phyloP scores from a whole-genome alignment of 2,797 vertebrate genomes.

The Poeciliopsis gracilis region DNA sequence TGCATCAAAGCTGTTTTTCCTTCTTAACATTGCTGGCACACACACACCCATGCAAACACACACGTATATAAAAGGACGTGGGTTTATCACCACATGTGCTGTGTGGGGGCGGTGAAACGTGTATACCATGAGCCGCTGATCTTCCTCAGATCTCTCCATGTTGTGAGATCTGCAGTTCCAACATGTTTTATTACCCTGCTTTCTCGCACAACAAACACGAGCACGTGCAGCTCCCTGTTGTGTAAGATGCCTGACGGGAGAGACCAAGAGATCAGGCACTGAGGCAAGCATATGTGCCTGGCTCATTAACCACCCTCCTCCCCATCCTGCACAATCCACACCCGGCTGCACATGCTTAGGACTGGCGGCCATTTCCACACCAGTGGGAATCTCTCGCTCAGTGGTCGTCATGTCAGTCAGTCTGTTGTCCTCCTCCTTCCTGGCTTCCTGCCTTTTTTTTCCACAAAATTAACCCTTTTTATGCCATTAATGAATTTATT shows the following conservation, averaged over 20 bases:
- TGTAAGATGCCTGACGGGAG: conserved; percentile 76
- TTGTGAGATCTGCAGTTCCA: conserved; percentile 44
- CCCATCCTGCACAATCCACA: conserved; percentile 70
- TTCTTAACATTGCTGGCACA: conserved; percentile 34
- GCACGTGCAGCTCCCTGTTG: conserved; percentile 61
- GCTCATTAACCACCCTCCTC: conserved; percentile 77
- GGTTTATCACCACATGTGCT: conserved; percentile 15
- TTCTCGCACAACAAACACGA: conserved; percentile 34
- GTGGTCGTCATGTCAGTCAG: conserved; percentile 54
- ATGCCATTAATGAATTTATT: conserved; percentile 7
- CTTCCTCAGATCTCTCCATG: conserved; percentile 28
- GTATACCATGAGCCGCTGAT: conserved; percentile 17
- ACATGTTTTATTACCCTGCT: conserved; percentile 46
- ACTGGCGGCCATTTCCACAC: conserved; percentile 77
- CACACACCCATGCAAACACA: conserved; percentile 12
- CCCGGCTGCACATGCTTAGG: conserved; percentile 73
- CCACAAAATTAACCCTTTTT: conserved; percentile 24
- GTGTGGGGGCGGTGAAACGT: conserved; percentile 14
- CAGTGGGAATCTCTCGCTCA: conserved; percentile 66
- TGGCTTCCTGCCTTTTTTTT: conserved; percentile 33
- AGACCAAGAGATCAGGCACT: conserved; percentile 77
- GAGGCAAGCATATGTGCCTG: conserved; percentile 76
- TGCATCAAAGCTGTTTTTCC: conserved; percentile 44
- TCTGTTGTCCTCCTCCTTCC: conserved; percentile 41
- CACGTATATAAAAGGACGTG: conserved; percentile 10